These are phyloP conservation scores for Himalopsyche phryganea DNA, from an alignment of 1,140 invertebrate genomes.

Conservation along the genomic window DNA sequence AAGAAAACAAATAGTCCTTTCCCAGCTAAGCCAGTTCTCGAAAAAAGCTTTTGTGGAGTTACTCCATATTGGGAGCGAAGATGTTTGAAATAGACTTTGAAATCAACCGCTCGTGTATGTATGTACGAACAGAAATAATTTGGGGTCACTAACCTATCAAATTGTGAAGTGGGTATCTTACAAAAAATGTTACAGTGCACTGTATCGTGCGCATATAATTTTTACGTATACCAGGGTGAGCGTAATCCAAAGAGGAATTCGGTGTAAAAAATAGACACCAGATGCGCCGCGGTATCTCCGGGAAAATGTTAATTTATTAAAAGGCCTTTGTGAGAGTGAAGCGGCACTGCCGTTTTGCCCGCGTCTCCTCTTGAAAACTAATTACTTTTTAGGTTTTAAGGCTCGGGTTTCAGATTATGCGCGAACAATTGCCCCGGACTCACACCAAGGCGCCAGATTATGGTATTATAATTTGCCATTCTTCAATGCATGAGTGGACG, in stretches of 20 bases:
- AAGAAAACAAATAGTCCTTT: no score
- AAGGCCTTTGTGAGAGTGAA: slow-evolving; percentile 1
- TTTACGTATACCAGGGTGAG: background rate
- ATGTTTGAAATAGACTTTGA: no score
- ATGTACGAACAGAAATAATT: no score
- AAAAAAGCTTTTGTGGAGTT: no score
- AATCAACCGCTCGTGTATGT: no score
- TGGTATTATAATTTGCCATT: background rate
- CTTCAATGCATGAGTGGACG: background rate
- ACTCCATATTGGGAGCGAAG: no score
- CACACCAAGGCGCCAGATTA: slow-evolving; percentile 2
- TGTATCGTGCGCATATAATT: background rate
- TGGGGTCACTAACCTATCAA: no score
- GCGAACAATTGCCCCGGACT: background rate
- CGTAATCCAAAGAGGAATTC: no score
- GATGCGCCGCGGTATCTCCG: slow-evolving; percentile 2
- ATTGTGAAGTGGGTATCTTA: background rate
- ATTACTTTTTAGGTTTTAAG: slow-evolving; percentile 30
- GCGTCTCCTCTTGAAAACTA: slow-evolving; percentile 10
- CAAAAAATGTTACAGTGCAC: background rate
- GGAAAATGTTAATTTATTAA: slow-evolving; percentile 34
- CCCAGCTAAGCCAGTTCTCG: no score
- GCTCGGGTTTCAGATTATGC: slow-evolving; percentile 16
- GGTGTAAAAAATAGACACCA: background rate
- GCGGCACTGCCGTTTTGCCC: background rate